Base-by-base conservation (phyloP, 2,888 invertebrate species). In the Halictus ligatus region DNA sequence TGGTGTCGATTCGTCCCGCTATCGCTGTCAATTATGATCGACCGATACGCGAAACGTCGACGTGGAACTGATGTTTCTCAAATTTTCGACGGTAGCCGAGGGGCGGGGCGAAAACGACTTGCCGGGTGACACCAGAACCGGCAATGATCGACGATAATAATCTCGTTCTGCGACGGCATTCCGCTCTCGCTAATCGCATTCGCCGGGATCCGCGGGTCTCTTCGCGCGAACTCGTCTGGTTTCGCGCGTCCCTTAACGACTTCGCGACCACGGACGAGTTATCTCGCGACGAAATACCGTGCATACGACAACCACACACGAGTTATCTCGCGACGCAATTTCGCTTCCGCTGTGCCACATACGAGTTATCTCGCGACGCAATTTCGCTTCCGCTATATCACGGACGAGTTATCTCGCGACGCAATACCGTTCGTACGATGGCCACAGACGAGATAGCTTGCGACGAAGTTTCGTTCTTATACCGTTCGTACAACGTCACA, bases 121-220 rank as follows among this genome's bases (percentile, higher is more conserved):
- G 50, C 29, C 50, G 48, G 79, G 60, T 71, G 85, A 80, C 69
- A n/a, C 72, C 50, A 7, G 50, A 77, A 85, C 50, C 80, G 84
- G 85, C 84, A 85, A 85, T 78, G 54, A 71, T 71, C 21, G 58
- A 18, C 67, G 67, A 85, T 79, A 76, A 76, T 76, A 76, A 85
- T 80, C 58, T 25, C 71, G 73, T 50, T 58, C 67, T 79, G 48
- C 75, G 60, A 73, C 67, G 72, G 50, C 72, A 79, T 79, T 85
- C 76, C 71, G 35, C 21, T 25, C 25, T 74, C 69, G 58, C 35
- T 83, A 83, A 85, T 74, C 74, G 73, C 74, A n/a, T 74, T 77
- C 67, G 35, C 69, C 58, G 58, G 15, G 48, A 58, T 40, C 25
- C 12, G 21, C 25, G 48, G 54, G 50, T 75, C 60, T 80, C 75